phyloP scores from a whole-genome alignment of 2,888 invertebrate species.

The Marasmarcha lunaedactyla region DNA sequence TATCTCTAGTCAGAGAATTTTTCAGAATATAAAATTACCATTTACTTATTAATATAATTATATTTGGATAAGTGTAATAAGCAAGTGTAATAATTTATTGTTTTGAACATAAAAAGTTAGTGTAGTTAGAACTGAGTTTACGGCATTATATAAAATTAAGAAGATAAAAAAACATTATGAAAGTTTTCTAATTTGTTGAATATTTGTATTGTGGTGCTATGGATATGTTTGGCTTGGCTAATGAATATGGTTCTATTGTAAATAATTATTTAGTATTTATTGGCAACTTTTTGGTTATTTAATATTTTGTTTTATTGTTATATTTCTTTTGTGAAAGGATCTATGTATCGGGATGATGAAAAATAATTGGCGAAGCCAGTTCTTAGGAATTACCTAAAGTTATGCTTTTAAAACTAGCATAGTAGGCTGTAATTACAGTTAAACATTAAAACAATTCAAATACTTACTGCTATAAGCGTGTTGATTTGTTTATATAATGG shows the following conservation, averaged over 20 bases:
- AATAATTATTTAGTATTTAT: conserved; percentile 46
- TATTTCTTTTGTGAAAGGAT: conserved; percentile 13
- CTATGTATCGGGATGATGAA: conserved; percentile 16
- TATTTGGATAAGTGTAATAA: conserved; percentile 52
- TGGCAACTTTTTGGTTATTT: conserved; percentile 47
- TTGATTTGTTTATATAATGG: background rate
- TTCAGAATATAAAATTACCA: conserved; percentile 59
- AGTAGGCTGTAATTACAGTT: conserved; percentile 35
- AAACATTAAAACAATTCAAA: conserved; percentile 58
- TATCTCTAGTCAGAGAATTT: conserved; percentile 68
- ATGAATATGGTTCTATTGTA: conserved; percentile 58
- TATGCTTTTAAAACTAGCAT: conserved; percentile 48
- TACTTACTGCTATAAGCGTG: conserved; percentile 3
- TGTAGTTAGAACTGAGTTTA: conserved; percentile 42
- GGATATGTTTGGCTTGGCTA: conserved; percentile 63
- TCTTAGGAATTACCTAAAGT: conserved; percentile 27
- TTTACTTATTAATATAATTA: conserved; percentile 62
- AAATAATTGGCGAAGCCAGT: conserved; percentile 43
- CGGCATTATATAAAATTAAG: conserved; percentile 29
- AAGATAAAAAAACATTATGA: conserved; percentile 22
- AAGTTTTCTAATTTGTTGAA: conserved; percentile 60
- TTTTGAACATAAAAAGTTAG: conserved; percentile 36
- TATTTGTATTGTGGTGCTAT: conserved; percentile 61
- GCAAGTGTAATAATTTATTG: conserved; percentile 58
- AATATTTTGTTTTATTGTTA: conserved; percentile 24